Evolutionary conservation across 2,888 invertebrate species (phyloP).

Genomic region (Pristionchus fissidentatus): DNA sequence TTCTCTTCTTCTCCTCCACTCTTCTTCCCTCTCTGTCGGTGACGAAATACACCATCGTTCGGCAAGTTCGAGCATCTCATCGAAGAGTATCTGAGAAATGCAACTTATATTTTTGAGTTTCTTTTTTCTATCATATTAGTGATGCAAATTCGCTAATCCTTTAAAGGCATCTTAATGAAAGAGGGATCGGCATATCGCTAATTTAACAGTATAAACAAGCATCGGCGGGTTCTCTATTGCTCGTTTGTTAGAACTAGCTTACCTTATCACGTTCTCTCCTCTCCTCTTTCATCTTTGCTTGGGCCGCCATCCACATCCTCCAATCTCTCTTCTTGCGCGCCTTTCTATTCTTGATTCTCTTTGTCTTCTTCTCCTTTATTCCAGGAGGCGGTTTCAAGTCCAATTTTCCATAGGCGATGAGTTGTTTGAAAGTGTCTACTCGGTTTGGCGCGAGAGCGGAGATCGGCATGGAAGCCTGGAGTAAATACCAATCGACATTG

Average conservation of each 20-base stretch:
- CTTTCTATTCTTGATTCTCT: slow-evolving; percentile 30
- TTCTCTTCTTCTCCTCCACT: slow-evolving; percentile 17
- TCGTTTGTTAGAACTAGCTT: too few relatives aligned
- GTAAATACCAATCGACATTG: too few relatives aligned
- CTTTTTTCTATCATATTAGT: too few relatives aligned
- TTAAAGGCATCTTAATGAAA: too few relatives aligned
- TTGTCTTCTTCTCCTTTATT: not conserved
- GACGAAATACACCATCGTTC: not conserved
- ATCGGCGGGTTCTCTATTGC: too few relatives aligned
- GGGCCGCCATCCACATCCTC: not conserved
- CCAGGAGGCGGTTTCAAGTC: slow-evolving; percentile 22
- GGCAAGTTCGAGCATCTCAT: not conserved
- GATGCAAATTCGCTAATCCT: too few relatives aligned
- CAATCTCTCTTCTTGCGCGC: slow-evolving; percentile 22
- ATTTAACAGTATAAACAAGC: too few relatives aligned
- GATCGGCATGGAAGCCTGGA: slow-evolving; percentile 1
- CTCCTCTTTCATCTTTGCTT: not conserved
- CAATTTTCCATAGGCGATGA: not conserved
- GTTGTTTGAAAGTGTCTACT: slow-evolving; percentile 34
- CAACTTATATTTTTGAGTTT: not conserved
- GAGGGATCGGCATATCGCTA: too few relatives aligned
- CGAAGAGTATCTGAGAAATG: not conserved
- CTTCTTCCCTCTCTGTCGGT: not conserved
- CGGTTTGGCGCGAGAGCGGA: not conserved
- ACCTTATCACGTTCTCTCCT: not conserved